Evolutionary conservation across 2,888 invertebrate species (phyloP).

Genomic region (Mesochorus sp.): DNA sequence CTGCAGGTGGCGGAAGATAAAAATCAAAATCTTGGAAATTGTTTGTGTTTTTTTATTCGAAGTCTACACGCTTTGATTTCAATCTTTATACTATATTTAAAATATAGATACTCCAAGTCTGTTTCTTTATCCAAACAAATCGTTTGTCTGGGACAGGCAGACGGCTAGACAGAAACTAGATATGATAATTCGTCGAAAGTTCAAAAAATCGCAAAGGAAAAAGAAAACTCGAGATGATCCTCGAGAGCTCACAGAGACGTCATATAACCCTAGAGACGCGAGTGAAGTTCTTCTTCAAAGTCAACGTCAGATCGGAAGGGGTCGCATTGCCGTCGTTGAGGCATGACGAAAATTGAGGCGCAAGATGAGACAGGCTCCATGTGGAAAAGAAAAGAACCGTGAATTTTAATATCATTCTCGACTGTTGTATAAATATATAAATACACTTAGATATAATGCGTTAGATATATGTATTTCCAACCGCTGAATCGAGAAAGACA

Average conservation of each 20-base stretch:
- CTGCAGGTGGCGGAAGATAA: not conserved
- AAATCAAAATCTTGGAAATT: not conserved
- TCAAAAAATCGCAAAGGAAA: constrained; percentile 13
- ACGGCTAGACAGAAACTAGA: constrained; percentile 28
- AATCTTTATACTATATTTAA: not conserved
- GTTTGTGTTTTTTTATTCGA: not conserved
- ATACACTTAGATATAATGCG: not conserved
- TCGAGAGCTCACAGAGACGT: constrained; percentile 41
- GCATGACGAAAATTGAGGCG: constrained; percentile 42
- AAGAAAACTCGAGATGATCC: constrained; percentile 29
- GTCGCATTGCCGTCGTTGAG: constrained; percentile 11
- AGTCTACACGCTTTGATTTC: not conserved
- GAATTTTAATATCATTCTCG: constrained; percentile 60
- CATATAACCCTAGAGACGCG: not conserved
- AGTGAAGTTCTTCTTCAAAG: constrained; percentile 46
- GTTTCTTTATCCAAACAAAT: constrained; percentile 13
- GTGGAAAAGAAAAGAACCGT: constrained; percentile 32
- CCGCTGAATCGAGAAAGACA: constrained; percentile 11
- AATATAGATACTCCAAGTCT: not conserved
- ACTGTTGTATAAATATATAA: not conserved
- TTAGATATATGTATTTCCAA: no score
- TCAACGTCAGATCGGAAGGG: constrained; percentile 33
- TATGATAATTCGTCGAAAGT: constrained; percentile 40
- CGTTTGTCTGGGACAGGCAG: constrained; percentile 30
- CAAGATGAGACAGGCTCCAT: not conserved